A percentile compares a stretch with the other conserved stretches of the same genome.
phyloP scores from a whole-genome alignment of 2,797 vertebrate genomes.

The Clarias pachynema region DNA sequence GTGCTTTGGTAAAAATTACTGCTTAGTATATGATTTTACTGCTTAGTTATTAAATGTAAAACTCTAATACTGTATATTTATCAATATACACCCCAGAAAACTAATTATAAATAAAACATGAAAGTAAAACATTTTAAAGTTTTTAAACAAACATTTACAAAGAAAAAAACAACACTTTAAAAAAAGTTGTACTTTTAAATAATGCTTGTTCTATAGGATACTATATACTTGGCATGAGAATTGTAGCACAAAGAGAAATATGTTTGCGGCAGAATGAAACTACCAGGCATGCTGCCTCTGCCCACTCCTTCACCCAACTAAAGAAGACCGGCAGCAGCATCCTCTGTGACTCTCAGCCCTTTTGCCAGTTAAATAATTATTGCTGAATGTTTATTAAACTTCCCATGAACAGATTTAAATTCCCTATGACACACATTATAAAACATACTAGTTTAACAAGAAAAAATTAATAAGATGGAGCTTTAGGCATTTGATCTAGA shows the following conservation, averaged over 20 bases:
- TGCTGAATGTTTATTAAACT: neutral
- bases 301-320: constrained; percentile 20
- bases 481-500: neutral
- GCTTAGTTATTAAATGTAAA: neutral
- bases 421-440: neutral
- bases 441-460: neutral
- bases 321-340: neutral
- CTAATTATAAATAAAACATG: neutral
- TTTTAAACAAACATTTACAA: neutral
- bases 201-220: neutral
- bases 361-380: neutral
- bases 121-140: neutral
- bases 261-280: constrained; percentile 28
- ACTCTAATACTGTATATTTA: neutral
- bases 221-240: neutral
- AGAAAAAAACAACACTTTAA: neutral
- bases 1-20: neutral
- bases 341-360: neutral
- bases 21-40: neutral
- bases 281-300: constrained; percentile 27
- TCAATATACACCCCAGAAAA: neutral
- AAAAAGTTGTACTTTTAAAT: constrained; percentile 1
- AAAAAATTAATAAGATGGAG: neutral
- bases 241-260: neutral
- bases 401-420: neutral